Conservation (phyloP, 2,113 vertebrate species). For the Semicossyphus pulcher region DNA sequence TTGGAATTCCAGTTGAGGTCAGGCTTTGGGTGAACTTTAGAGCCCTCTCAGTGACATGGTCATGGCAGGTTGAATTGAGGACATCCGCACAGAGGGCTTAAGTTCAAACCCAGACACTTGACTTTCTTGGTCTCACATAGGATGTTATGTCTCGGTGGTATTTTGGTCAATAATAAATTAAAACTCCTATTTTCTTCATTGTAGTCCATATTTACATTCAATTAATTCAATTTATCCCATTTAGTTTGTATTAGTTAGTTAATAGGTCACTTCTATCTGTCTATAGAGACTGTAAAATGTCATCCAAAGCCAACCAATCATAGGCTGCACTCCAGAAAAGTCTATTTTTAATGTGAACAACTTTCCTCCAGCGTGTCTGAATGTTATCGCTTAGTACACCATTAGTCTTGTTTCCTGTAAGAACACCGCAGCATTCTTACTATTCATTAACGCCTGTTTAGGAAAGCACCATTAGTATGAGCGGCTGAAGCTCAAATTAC, state of each 20-base stretch:
- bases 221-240: neutral
- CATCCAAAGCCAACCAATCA: too few species aligned
- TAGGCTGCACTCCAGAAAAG: too few species aligned
- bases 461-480: conserved; percentile 11
- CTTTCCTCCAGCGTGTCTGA: neutral
- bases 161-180: too few species aligned
- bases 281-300: too few species aligned
- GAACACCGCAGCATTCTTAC: conserved; percentile 1
- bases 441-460: conserved; percentile 27
- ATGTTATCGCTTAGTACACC: neutral
- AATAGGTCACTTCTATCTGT: too few species aligned
- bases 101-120: conserved; percentile 23
- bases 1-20: conserved; percentile 69
- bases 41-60: conserved; percentile 6
- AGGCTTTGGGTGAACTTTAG: conserved; percentile 49
- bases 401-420: conserved; percentile 26
- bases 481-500: conserved; percentile 31
- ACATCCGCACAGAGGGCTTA: neutral
- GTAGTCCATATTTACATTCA: too few species aligned
- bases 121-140: neutral
- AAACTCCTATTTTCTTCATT: too few species aligned
- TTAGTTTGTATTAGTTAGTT: too few species aligned
- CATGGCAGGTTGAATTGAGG: conserved; percentile 42
- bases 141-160: too few species aligned
- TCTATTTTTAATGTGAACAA: neutral